Evolutionary conservation across 1,140 invertebrate species (phyloP).

Genomic region (Atta colombica): DNA sequence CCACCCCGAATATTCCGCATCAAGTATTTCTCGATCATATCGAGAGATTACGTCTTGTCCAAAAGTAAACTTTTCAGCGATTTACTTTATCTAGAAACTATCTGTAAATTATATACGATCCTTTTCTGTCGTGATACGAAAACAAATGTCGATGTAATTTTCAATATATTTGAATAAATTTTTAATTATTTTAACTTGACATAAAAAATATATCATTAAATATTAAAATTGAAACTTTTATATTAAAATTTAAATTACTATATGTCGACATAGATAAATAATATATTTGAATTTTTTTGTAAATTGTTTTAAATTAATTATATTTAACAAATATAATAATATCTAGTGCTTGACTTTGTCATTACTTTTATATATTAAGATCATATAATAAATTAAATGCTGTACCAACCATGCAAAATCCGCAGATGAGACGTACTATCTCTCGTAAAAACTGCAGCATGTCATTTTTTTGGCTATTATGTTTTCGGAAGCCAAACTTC

Average conservation of each 20-base stretch:
- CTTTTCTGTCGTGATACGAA: background rate
- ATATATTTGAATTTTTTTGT: constrained; percentile 11
- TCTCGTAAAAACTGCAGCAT: constrained; percentile 8
- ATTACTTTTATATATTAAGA: background rate
- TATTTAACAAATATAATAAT: background rate
- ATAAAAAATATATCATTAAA: background rate
- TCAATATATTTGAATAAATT: background rate
- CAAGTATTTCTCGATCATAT: constrained; percentile 69
- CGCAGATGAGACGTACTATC: background rate
- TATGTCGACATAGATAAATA: background rate
- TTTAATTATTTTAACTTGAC: background rate
- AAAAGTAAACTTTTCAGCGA: constrained; percentile 10
- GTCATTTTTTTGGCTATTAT: constrained; percentile 24
- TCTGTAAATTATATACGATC: background rate
- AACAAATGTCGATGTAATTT: background rate
- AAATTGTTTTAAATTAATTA: constrained; percentile 1
- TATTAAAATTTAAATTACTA: background rate
- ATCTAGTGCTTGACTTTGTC: background rate
- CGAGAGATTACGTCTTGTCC: constrained; percentile 40
- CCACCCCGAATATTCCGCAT: constrained; percentile 68
- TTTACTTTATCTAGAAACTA: background rate
- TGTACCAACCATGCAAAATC: background rate
- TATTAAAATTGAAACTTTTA: no score
- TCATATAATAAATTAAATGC: background rate
- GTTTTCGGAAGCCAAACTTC: constrained; percentile 52